phyloP scores from a whole-genome alignment of 1,140 invertebrate species.

The Camponotus vicinus region DNA sequence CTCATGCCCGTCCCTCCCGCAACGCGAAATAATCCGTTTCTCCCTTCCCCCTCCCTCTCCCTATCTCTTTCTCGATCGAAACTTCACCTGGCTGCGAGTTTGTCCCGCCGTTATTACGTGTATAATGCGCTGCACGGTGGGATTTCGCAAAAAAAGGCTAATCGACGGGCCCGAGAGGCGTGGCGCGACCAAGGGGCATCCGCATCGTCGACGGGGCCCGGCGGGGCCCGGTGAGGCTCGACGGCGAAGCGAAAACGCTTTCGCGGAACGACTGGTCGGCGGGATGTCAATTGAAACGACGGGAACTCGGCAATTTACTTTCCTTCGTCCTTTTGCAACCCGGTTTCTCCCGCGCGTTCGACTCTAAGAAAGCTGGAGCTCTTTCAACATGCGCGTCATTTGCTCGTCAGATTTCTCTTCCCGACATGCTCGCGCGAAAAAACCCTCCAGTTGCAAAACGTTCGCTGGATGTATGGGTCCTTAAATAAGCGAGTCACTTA shows the following conservation, averaged over 20 bases:
- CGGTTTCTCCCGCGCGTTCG: background rate
- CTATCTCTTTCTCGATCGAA: conserved; percentile 20
- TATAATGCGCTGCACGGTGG: conserved; percentile 69
- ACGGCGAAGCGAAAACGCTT: conserved; percentile 48
- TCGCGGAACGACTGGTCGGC: conserved; percentile 41
- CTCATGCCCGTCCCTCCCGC: background rate
- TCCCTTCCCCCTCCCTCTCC: background rate
- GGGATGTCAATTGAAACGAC: conserved; percentile 56
- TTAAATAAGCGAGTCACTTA: background rate
- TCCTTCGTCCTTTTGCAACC: conserved; percentile 67
- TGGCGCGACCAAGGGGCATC: conserved; percentile 21
- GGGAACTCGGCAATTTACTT: conserved; percentile 66
- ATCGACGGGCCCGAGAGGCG: conserved; percentile 65
- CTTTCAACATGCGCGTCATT: conserved; percentile 43
- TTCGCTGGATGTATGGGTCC: background rate
- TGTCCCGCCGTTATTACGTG: conserved; percentile 78
- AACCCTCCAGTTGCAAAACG: conserved; percentile 15
- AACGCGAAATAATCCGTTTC: conserved; percentile 52
- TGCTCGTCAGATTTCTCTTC: conserved; percentile 28
- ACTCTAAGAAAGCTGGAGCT: background rate
- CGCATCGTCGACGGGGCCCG: conserved; percentile 27
- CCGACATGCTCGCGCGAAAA: background rate
- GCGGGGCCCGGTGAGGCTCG: background rate
- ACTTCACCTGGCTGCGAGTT: conserved; percentile 57
- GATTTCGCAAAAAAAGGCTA: conserved; percentile 78